Base-by-base conservation (phyloP, 1,140 invertebrate genomes). In the Popillia japonica region DNA sequence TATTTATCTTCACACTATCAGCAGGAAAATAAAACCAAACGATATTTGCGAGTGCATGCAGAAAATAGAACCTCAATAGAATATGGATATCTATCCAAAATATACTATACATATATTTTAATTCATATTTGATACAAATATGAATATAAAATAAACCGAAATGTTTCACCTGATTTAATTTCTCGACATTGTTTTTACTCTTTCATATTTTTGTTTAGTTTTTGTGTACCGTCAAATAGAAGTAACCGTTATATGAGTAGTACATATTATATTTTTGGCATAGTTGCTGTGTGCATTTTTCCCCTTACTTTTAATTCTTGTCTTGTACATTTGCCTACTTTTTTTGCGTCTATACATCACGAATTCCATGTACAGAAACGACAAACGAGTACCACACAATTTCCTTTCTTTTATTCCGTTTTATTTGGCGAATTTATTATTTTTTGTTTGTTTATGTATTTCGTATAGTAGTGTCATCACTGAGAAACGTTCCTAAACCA, bases 401-500 rank as follows among this genome's bases (percentile, higher is more conserved):
- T 27, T 27, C 64, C 23, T 72, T 23, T 22, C 14, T 77, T 79
- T 81, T 78, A 34, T 74, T 78, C 55, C 10, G 17, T 78, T 55
- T 34, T 78, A 72, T 74, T 78, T 78, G 34, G 27, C 40, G 44
- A 41, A 74, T 41, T 74, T 74, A 74, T 83, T 80, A 82, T 77
- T 82, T 83, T 87, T 80, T 79, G 75, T 76, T 80, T 80, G 78
- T 79, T 80, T 68, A 40, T 77, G 75, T 79, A 74, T 78, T 34
- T 81, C 79, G 78, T 85, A 82, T 83, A 90, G 89, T 91, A 86
- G 89, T 91, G 68, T 89, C 88, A 75, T 85, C 87, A 85, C 88
- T 85, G 87, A 89, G 87, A 85, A 88, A 88, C 85, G 90, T 91
- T 82, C 92, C 93, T 81, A 93, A 92, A 86, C 93, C 93, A 82